Conservation (phyloP, 2,797 vertebrate genomes). For the Pseudochromis fuscus region DNA sequence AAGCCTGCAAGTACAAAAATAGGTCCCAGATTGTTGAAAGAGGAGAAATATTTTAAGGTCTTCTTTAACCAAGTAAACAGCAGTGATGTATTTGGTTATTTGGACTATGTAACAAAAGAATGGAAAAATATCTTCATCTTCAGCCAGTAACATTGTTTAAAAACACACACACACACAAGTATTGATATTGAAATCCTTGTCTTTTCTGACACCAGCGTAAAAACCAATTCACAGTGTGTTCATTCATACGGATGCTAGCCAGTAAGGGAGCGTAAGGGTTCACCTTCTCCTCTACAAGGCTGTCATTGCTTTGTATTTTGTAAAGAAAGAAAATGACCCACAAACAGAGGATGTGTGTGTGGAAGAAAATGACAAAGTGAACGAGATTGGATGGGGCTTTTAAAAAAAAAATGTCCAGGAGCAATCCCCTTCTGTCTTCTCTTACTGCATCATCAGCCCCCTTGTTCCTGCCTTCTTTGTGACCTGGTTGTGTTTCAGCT, state of each 20-base stretch:
- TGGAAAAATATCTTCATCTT: no score
- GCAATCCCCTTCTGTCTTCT: conserved; percentile 67
- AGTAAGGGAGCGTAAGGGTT: conserved; percentile 12
- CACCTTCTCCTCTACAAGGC: not conserved
- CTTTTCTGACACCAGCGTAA: not conserved
- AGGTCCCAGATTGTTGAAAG: no score
- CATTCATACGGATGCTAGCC: conserved; percentile 29
- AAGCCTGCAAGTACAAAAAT: no score
- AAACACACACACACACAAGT: no score
- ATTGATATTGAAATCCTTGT: not conserved
- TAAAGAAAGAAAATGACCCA: conserved; percentile 4
- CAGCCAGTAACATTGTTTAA: no score
- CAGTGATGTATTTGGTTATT: no score
- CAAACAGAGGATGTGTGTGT: conserved; percentile 28
- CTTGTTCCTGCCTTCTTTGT: conserved; percentile 71
- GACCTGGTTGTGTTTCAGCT: conserved; percentile 82
- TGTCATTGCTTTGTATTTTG: conserved; percentile 7
- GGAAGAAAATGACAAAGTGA: conserved; percentile 49
- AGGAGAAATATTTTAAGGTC: no score
- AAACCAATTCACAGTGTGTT: not conserved
- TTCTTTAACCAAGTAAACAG: no score
- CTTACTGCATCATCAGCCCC: conserved; percentile 60
- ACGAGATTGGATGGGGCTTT: conserved; percentile 67
- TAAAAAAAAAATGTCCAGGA: conserved; percentile 75
- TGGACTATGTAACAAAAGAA: no score